Evolutionary conservation across 1,140 invertebrate genomes (phyloP), one percentile per base, ranked within the genome.

Genomic region (Andricus grossulariae): DNA sequence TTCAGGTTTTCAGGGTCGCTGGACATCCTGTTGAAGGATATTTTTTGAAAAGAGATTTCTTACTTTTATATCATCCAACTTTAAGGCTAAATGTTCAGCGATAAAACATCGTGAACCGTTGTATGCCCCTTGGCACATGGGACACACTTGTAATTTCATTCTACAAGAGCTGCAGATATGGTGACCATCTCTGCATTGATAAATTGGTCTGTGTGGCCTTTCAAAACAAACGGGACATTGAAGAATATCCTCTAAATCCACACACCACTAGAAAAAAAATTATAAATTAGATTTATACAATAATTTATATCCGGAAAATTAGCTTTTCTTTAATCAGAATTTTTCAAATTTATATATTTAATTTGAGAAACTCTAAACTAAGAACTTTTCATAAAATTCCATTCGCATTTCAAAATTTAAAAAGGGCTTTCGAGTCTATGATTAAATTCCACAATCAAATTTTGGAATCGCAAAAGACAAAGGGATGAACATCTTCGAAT

Each of bases 191-290:
- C 7, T 13, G 39, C 88, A 89, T 12, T 86, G 81, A 3, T 80
- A 39, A 8, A 86, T 82, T 8, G 75, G 76, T 4, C 72, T 75
- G 3, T 51, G 0, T 0, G 84, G 74, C 39, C 72, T 77, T 13
- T 88, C 83, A 45, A 83, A 76, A 52, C 87, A 90, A 19, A 89
- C 75, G 0, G 85, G 86, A 79, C 89, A 90, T 71, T 87, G 77
- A 0, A 88, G 50, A 16, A 86, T 32, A 16, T 88, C 83, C 15
- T 86, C 84, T 7, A 87, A 50, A 21, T 85, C 73, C 0, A 83
- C 76, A 7, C 74, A 84, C 80, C 83, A 85, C 80, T 83, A 74
- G 55, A 15, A 60, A n/a, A 57, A 54, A 15, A 15, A 60, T 19
- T 25, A 8, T 12, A 55, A n/a, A 25, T 13, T 18, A 13, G 16